These are phyloP conservation scores for Tauraco erythrolophus DNA, from an alignment of 2,113 vertebrate genomes.

Conservation along the genomic window DNA sequence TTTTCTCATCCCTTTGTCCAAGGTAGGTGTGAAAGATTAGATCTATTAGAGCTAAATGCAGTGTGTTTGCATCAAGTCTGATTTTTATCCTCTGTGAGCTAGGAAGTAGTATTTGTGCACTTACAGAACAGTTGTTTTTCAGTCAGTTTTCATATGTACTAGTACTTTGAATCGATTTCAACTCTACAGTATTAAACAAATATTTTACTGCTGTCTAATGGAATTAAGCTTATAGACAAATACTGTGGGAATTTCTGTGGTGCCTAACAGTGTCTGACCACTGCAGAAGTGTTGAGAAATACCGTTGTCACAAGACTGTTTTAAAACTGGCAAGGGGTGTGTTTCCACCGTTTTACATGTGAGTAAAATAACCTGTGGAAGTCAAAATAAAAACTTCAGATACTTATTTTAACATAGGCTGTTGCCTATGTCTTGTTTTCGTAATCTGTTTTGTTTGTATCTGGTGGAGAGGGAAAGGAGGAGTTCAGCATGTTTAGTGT, in stretches of 20 bases:
- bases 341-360: background rate
- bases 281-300: background rate
- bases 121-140: background rate
- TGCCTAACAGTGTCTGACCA: background rate
- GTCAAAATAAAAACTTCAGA: background rate
- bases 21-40: conserved; percentile 78
- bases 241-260: background rate
- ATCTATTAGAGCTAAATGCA: background rate
- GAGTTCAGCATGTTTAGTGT: background rate
- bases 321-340: background rate
- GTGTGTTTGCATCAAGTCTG: background rate
- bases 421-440: accelerated
- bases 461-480: background rate
- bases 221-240: background rate
- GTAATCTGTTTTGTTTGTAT: background rate
- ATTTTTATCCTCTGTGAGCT: background rate
- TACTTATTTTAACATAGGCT: background rate
- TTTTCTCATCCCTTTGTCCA: conserved; percentile 96
- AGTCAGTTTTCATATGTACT: background rate
- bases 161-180: background rate
- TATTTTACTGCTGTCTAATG: background rate
- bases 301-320: background rate
- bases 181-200: background rate
- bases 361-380: background rate
- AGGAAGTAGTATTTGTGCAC: background rate